Base-by-base conservation (phyloP, 1,140 invertebrate genomes). In the Ylistrum balloti region DNA sequence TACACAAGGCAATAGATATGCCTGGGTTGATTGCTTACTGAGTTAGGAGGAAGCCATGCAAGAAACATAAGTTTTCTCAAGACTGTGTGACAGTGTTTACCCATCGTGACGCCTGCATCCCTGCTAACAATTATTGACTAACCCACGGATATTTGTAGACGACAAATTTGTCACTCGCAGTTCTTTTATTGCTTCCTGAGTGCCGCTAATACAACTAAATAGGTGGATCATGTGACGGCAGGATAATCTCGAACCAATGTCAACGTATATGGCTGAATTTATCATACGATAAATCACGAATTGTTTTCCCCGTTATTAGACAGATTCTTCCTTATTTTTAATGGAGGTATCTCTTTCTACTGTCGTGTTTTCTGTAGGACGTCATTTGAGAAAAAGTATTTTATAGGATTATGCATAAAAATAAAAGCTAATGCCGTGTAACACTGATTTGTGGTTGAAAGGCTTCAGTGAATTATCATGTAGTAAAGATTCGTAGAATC, bases 111-210 rank as follows among this genome's bases (percentile, higher is more conserved):
- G n/a, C 56, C n/a, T n/a, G 56, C n/a, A 74, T 74, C 56, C 17
- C 56, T 74, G 56, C 56, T n/a, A 28, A 22, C 56, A 74, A 74
- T 74, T 74, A 74, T 74, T 28, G n/a, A 74, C 56, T 74, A 74
- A 74, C 56, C 56, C 28, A 74, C 28, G 56, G 56, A 28, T 74
- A 74, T 74, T 74, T 74, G 56, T 74, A 74, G 56, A 74, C 56
- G 56, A 74, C 56, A 74, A 74, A 74, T 74, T 74, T 74, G 56
- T 74, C 56, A 74, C 56, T 74, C 56, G 1, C 5, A n/a, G 2
- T 74, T 74, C 56, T 74, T 74, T 74, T 74, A 74, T 74, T 74
- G 56, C 56, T 74, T 74, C 22, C 56, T 74, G 56, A 74, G 56
- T 74, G 56, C 56, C 28, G 56, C 56, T 74, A 74, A 74, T 74